Evolutionary conservation across 2,797 vertebrate species (phyloP).

Genomic region (Coendou prehensilis): DNA sequence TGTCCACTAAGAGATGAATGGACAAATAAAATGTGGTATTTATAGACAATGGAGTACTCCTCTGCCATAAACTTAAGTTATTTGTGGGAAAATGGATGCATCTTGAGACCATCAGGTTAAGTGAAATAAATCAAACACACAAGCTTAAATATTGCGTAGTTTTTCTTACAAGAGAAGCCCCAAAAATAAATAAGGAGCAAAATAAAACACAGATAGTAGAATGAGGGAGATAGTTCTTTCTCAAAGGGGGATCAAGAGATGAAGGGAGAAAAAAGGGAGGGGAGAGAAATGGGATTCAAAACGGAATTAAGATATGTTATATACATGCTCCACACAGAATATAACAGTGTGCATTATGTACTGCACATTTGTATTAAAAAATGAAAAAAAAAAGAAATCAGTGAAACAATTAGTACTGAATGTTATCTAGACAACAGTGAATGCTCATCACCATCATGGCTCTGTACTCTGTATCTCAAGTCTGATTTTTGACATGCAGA

Average conservation of each 20-base stretch:
- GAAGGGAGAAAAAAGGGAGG: not conserved
- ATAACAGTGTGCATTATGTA: too few relatives aligned
- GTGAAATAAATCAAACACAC: not conserved
- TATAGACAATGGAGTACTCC: not conserved
- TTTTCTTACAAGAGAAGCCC: not conserved
- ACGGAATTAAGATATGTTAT: not conserved
- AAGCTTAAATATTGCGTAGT: not conserved
- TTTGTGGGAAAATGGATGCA: not conserved
- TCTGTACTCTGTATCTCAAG: rapidly evolving
- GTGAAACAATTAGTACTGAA: not conserved
- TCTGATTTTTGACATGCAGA: not conserved
- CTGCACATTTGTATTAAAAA: not conserved
- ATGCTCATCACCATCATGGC: not conserved
- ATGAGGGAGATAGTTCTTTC: not conserved
- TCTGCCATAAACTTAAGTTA: not conserved
- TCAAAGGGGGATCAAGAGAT: not conserved
- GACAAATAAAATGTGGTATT: not conserved
- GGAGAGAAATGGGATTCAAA: not conserved
- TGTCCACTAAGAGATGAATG: not conserved
- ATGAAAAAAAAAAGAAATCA: not conserved
- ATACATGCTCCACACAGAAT: not conserved
- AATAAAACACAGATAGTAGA: not conserved
- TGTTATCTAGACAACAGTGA: not conserved
- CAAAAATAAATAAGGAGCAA: not conserved
- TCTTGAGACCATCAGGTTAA: not conserved